Conservation (phyloP, 2,113 vertebrate species). For the human (Homo sapiens) region GRCh38 chr7:38596501-38597000, state of each 20-base stretch:
- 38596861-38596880: background rate
- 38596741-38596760: background rate
- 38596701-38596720: background rate
- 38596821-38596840: background rate
- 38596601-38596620: background rate
- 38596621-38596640: background rate
- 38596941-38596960: background rate
- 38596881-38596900: background rate
- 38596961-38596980: background rate
- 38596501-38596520: background rate
- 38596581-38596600: background rate
- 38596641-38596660: background rate
- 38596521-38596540: background rate
- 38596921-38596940: background rate
- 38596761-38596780: background rate
- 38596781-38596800: background rate
- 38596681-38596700: background rate
- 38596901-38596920: background rate
- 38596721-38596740: background rate
- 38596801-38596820: background rate
- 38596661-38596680: background rate
- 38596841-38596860: background rate
- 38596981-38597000: background rate
- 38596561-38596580: background rate
- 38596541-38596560: background rate